phyloP scores from a whole-genome alignment of 2,888 invertebrate genomes.

The Operophtera brumata region DNA sequence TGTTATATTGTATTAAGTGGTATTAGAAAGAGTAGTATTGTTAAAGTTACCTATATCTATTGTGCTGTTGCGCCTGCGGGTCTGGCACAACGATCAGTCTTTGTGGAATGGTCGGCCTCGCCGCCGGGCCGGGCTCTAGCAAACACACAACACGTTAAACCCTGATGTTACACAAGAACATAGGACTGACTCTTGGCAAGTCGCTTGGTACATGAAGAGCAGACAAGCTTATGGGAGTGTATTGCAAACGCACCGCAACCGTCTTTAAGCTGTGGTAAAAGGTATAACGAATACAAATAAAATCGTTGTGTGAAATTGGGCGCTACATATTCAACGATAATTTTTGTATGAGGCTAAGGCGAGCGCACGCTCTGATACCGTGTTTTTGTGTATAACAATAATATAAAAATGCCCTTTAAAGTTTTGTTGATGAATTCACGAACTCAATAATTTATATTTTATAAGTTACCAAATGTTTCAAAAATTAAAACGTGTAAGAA shows the following conservation, averaged over 20 bases:
- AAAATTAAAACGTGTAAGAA: too few relatives aligned
- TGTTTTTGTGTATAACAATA: too few relatives aligned
- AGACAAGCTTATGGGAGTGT: background rate
- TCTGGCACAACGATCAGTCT: conserved; percentile 95
- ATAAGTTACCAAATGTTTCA: too few relatives aligned
- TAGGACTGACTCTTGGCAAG: conserved; percentile 14
- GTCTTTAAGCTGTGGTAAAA: background rate
- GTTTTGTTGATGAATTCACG: too few relatives aligned
- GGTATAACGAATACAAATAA: background rate
- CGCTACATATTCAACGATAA: too few relatives aligned
- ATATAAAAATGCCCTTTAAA: too few relatives aligned
- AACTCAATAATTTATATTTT: too few relatives aligned
- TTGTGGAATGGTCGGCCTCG: conserved; percentile 93
- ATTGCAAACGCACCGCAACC: too few relatives aligned
- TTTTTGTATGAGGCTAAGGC: too few relatives aligned
- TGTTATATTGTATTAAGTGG: background rate
- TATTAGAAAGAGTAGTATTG: background rate
- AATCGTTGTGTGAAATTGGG: too few relatives aligned
- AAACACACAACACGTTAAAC: conserved; percentile 42
- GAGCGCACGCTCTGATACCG: too few relatives aligned
- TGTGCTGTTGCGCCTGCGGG: conserved; percentile 87
- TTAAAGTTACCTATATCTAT: conserved; percentile 78
- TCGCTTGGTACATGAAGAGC: background rate
- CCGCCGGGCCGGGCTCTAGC: conserved; percentile 92
- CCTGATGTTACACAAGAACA: background rate